Evolutionary conservation across 2,797 vertebrate genomes (phyloP), one percentile per base, ranked within the genome.

Genomic region (Catharus ustulatus): DNA sequence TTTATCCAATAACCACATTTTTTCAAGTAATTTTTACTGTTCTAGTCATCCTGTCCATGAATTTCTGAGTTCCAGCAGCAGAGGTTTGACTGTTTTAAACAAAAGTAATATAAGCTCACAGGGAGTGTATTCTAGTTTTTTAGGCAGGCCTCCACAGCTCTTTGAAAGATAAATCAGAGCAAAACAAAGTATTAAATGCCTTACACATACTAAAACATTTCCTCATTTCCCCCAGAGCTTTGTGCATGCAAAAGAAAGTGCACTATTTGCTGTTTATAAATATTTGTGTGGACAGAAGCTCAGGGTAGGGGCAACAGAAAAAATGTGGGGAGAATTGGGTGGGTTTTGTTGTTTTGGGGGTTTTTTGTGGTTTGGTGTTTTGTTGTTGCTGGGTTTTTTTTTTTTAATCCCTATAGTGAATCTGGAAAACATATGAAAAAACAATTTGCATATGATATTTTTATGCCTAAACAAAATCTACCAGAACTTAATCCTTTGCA

Each of bases 101-200:
- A 85, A 87, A 93, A 40, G 80, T 79, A 94, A 83, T 10, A 61
- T 8, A 89, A 94, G 59, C 52, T 90, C 90, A 51, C 42, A 73
- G 63, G 63, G 91, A 92, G 29, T 6, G 36, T 54, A 76, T 61
- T 92, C 63, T 17, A 79, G 38, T 38, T 93, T 94, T 93, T 84
- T 48, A 86, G 74, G 59, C 77, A 93, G 76, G 61, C 27, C 76
- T 89, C 72, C 68, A 67, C 66, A 82, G 58, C 43, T 89, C 80
- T 95, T 67, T 66, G 51, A 94, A 94, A 89, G 87, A 83, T n/a
- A 95, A 89, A 89, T 84, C 72, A 78, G 71, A 91, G 68, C 64
- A 91, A 81, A 94, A 54, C 43, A 58, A 94, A 92, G 52, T 48
- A 80, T 72, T 78, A 58, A 90, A 86, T 0, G 0, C 62, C 84